Percentiles rank a stretch among this genome's conserved stretches.
phyloP scores from a whole-genome alignment of 2,888 invertebrate species.

The Thymelicus acteon region DNA sequence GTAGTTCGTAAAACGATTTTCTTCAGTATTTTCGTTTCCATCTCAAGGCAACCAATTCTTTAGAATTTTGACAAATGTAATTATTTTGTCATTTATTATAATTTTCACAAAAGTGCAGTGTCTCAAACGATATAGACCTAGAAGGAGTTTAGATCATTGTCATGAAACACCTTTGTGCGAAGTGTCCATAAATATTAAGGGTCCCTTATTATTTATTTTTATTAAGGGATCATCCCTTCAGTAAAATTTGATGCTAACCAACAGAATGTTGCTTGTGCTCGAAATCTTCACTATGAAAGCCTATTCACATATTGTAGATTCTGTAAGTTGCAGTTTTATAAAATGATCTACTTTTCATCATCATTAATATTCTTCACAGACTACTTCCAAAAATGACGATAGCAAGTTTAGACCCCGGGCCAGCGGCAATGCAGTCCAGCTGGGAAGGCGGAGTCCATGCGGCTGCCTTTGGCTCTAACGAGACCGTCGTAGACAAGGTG shows the following conservation, averaged over 20 bases:
- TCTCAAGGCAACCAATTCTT: slow-evolving; percentile 65
- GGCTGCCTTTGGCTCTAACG: slow-evolving; percentile 85
- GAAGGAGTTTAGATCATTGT: too few species aligned
- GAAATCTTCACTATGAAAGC: background rate
- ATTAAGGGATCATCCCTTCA: too few species aligned
- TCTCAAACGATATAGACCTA: too few species aligned
- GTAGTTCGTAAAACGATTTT: slow-evolving; percentile 84
- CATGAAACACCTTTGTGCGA: too few species aligned
- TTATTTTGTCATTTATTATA: slow-evolving; percentile 41
- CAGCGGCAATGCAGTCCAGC: slow-evolving; percentile 73
- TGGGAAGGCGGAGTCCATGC: slow-evolving; percentile 80
- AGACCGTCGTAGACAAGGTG: slow-evolving; percentile 93
- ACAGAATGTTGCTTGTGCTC: too few species aligned
- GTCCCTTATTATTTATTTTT: too few species aligned
- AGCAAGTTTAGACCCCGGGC: slow-evolving; percentile 73
- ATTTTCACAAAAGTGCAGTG: background rate
- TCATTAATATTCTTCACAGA: slow-evolving; percentile 44
- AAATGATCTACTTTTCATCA: too few species aligned
- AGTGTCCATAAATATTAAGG: too few species aligned
- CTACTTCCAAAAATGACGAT: slow-evolving; percentile 64
- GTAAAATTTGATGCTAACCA: too few species aligned
- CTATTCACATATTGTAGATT: too few species aligned
- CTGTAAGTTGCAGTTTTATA: too few species aligned
- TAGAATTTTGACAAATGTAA: slow-evolving; percentile 36
- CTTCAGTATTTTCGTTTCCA: slow-evolving; percentile 82